phyloP scores from a whole-genome alignment of 2,888 invertebrate species.

The Hydriomena furcata region DNA sequence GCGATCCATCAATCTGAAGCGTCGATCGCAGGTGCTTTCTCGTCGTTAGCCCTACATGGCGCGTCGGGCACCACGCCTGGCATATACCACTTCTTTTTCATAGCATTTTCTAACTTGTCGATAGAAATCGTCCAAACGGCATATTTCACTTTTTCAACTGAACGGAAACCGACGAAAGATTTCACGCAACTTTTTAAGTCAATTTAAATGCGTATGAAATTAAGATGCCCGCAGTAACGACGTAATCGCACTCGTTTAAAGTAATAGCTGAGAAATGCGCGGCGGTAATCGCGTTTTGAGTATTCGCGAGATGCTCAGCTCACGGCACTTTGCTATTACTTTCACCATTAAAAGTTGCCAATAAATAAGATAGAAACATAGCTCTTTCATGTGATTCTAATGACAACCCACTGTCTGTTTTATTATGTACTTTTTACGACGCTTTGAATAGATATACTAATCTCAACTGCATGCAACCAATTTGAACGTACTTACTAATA shows the following conservation, averaged over 20 bases:
- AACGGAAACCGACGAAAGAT: slow-evolving; percentile 66
- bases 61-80: slow-evolving; percentile 74
- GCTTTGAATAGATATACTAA: background rate
- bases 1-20: slow-evolving; percentile 74
- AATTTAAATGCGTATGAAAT: slow-evolving; percentile 66
- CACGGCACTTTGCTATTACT: slow-evolving; percentile 58
- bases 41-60: slow-evolving; percentile 82
- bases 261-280: slow-evolving; percentile 70
- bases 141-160: slow-evolving; percentile 72
- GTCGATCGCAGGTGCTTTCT: slow-evolving; percentile 78
- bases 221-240: slow-evolving; percentile 69
- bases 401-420: slow-evolving; percentile 49
- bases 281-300: slow-evolving; percentile 65
- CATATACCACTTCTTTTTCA: slow-evolving; percentile 77
- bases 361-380: slow-evolving; percentile 59
- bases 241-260: slow-evolving; percentile 72
- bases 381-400: slow-evolving; percentile 52
- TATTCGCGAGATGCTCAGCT: slow-evolving; percentile 70
- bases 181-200: slow-evolving; percentile 63
- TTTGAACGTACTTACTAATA: too few species aligned
- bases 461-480: too few species aligned
- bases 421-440: slow-evolving; percentile 37
- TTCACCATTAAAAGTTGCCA: slow-evolving; percentile 61
- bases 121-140: slow-evolving; percentile 78
- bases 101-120: slow-evolving; percentile 80